Percentiles rank a stretch among this genome's conserved stretches.
Evolutionary conservation across 2,797 vertebrate species (phyloP).

Genomic region (Micrastur ruficollis): DNA sequence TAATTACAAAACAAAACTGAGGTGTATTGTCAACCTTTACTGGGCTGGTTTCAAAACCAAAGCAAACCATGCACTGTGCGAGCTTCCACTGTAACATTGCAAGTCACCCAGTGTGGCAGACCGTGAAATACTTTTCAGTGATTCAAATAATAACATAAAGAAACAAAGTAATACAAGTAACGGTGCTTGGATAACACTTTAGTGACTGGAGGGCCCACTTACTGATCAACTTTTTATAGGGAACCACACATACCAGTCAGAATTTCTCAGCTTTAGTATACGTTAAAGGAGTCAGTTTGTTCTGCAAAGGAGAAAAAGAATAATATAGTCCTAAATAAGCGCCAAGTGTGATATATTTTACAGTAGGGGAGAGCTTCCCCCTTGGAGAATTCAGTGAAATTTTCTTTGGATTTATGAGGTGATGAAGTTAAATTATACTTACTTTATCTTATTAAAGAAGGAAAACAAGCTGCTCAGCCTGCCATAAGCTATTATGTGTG

Average conservation of each 20-base stretch:
- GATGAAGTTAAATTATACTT: neutral
- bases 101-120: neutral
- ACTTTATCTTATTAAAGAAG: neutral
- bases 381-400: neutral
- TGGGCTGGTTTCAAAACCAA: neutral
- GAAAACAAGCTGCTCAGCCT: neutral
- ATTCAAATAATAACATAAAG: neutral
- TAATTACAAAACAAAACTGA: neutral
- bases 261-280: neutral
- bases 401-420: neutral
- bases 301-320: neutral
- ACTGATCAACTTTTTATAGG: neutral
- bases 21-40: neutral
- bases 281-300: neutral
- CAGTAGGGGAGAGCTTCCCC: neutral
- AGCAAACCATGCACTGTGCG: neutral
- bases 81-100: neutral
- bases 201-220: neutral
- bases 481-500: neutral
- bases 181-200: neutral
- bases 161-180: neutral
- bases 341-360: neutral
- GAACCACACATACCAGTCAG: accelerated
- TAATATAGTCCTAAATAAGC: neutral
- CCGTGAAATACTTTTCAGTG: neutral